Percentiles rank a stretch among this genome's conserved stretches.
phyloP scores from a whole-genome alignment of 2,797 vertebrate species.

The Pelochelys cantorii region DNA sequence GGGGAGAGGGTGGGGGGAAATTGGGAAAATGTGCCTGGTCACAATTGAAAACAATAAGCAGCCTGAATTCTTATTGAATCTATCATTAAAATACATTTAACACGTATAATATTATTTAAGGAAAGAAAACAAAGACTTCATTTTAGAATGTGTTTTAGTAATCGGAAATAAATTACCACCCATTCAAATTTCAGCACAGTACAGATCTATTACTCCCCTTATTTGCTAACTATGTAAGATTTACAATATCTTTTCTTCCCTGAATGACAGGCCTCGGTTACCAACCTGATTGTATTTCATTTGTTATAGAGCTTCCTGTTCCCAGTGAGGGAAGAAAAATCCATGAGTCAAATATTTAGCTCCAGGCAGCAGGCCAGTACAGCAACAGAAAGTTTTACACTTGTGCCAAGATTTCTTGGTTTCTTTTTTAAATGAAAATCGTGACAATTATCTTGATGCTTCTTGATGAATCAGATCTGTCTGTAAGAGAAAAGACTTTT shows the following conservation, averaged over 20 bases:
- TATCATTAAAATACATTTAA: not conserved
- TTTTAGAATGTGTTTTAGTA: not conserved
- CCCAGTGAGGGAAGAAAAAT: conserved; percentile 79
- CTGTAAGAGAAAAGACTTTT: conserved; percentile 75
- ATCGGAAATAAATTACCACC: not conserved
- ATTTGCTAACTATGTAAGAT: not conserved
- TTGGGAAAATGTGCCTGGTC: not conserved
- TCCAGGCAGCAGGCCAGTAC: conserved; percentile 80
- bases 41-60: not conserved
- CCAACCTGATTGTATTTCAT: conserved; percentile 78
- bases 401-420: conserved; percentile 81
- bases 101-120: fast-evolving
- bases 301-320: conserved; percentile 82
- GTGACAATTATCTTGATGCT: conserved; percentile 87
- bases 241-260: conserved; percentile 51
- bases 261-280: conserved; percentile 60
- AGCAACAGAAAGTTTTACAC: conserved; percentile 81
- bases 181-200: not conserved
- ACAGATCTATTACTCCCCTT: not conserved
- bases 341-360: conserved; percentile 81
- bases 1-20: not conserved
- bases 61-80: not conserved
- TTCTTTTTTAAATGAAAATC: conserved; percentile 84
- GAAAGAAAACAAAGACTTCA: not conserved
- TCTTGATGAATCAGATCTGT: conserved; percentile 82